phyloP scores from a whole-genome alignment of 2,113 vertebrate genomes.

The Rhabdornis inornatus region DNA sequence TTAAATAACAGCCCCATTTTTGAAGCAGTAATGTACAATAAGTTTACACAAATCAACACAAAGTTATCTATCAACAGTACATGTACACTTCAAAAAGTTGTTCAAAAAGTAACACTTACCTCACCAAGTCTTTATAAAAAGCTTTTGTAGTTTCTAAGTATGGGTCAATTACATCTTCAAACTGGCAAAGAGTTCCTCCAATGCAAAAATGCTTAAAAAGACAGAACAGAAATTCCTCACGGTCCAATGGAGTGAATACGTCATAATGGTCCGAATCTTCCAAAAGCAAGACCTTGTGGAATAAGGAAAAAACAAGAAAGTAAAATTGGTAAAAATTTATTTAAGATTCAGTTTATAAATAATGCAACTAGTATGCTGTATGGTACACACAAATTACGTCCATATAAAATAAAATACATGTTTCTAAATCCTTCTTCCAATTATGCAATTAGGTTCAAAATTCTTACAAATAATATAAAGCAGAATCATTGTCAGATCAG shows the following conservation, averaged over 20 bases:
- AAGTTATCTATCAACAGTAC: not conserved
- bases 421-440: not conserved
- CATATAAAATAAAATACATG: not conserved
- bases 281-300: constrained; percentile 82
- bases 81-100: not conserved
- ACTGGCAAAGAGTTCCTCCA: constrained; percentile 91
- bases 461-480: not conserved
- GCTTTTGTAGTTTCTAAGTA: constrained; percentile 87
- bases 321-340: not conserved
- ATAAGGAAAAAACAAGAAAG: not conserved
- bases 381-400: not conserved
- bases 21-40: not conserved
- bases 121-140: constrained; percentile 92
- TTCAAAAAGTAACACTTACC: constrained; percentile 68
- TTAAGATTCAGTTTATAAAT: not conserved
- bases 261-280: constrained; percentile 86
- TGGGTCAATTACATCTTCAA: constrained; percentile 85
- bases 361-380: not conserved
- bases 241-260: constrained; percentile 75
- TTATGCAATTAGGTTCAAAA: not conserved
- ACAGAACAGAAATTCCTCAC: constrained; percentile 88
- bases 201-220: constrained; percentile 94
- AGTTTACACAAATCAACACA: not conserved
- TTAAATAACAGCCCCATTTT: not conserved
- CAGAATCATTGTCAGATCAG: not conserved